Conservation (phyloP, 2,888 invertebrate species). For the Dynastes maya region DNA sequence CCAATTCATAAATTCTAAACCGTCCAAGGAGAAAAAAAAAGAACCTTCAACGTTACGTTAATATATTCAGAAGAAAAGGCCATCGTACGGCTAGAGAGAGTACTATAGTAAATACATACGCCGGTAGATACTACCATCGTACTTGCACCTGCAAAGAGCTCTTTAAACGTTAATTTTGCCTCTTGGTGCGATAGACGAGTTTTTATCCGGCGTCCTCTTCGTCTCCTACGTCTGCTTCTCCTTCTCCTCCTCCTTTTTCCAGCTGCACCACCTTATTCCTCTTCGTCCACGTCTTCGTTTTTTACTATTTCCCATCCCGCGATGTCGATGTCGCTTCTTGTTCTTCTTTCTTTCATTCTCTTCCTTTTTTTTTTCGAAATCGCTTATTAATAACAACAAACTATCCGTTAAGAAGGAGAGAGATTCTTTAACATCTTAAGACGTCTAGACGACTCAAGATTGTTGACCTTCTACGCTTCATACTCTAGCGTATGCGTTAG, state of each 20-base stretch:
- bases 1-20: no score
- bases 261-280: constrained; percentile 6
- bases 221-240: not conserved
- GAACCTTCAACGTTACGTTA: no score
- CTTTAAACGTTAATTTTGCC: constrained; percentile 17
- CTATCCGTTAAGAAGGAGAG: constrained; percentile 26
- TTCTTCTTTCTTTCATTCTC: not conserved
- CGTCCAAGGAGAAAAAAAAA: no score
- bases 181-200: constrained; percentile 15
- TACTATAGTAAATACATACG: no score
- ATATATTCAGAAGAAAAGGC: no score
- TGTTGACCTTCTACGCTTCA: constrained; percentile 46
- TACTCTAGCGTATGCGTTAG: constrained; percentile 8
- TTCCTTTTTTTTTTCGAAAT: constrained; percentile 17
- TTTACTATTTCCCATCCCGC: constrained; percentile 14
- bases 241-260: constrained; percentile 12
- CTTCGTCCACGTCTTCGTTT: not conserved
- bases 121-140: no score
- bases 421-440: constrained; percentile 40
- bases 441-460: constrained; percentile 49
- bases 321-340: not conserved
- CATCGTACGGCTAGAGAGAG: no score
- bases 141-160: not conserved
- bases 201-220: constrained; percentile 11
- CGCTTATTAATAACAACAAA: constrained; percentile 31